A percentile compares a stretch with the other conserved stretches of the same genome.
phyloP scores from a whole-genome alignment of 2,888 invertebrate genomes.

The Limenitis camilla region DNA sequence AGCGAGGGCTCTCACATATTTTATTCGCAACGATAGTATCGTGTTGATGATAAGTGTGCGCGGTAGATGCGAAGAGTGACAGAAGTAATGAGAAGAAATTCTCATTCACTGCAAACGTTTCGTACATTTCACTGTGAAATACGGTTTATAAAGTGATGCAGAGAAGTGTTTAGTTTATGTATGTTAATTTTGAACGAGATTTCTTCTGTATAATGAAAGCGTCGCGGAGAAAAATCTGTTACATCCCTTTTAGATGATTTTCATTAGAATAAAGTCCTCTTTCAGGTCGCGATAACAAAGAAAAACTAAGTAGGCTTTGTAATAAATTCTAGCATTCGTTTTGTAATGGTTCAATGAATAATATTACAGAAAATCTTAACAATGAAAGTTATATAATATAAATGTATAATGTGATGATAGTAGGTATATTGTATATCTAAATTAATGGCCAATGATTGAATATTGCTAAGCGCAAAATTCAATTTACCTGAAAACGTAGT shows the following conservation, averaged over 20 bases:
- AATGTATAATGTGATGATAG: too few species aligned
- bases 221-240: constrained; percentile 9
- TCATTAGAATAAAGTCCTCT: constrained; percentile 15
- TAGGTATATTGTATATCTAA: too few species aligned
- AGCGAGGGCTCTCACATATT: constrained; percentile 24
- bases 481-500: too few species aligned
- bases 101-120: constrained; percentile 27
- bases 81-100: constrained; percentile 28
- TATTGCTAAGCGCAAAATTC: too few species aligned
- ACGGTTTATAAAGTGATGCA: constrained; percentile 18
- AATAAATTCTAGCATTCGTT: constrained; percentile 12
- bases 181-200: constrained; percentile 13
- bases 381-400: background rate
- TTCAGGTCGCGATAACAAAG: constrained; percentile 15
- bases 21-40: constrained; percentile 29
- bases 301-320: constrained; percentile 16
- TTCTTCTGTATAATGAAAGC: constrained; percentile 13
- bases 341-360: constrained; percentile 12
- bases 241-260: constrained; percentile 12
- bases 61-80: constrained; percentile 25
- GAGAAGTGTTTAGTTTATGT: constrained; percentile 23
- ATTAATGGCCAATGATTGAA: too few species aligned
- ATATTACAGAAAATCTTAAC: background rate
- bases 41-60: constrained; percentile 28
- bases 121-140: constrained; percentile 19